phyloP scores from a whole-genome alignment of 2,113 vertebrate species.

The Clarias macrocephalus region DNA sequence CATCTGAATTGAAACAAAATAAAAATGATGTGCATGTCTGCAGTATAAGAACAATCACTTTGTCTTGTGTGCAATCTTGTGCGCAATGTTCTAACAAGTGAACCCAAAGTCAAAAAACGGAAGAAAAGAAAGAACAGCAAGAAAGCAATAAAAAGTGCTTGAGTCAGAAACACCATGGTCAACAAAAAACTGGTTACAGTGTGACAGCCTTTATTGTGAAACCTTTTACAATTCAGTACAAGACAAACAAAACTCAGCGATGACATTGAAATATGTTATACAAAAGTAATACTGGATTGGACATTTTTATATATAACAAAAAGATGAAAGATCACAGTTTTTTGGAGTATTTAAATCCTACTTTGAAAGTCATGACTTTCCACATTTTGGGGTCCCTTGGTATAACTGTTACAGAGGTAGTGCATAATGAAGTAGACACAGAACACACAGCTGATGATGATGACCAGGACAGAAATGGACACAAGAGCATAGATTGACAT shows the following conservation, averaged over 20 bases:
- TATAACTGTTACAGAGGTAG: conserved; percentile 50
- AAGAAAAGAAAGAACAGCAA: background rate
- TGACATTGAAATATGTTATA: background rate
- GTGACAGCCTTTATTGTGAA: background rate
- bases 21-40: conserved; percentile 15
- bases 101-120: background rate
- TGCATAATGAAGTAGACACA: conserved; percentile 56
- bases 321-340: background rate
- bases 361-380: background rate
- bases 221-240: background rate
- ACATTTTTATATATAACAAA: background rate
- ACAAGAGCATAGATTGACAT: conserved; percentile 64
- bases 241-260: background rate
- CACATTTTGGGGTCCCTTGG: background rate
- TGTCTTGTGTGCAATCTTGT: background rate
- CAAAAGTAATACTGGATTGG: background rate
- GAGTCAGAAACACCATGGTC: conserved; percentile 54
- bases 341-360: background rate
- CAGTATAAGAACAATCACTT: background rate
- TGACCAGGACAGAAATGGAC: conserved; percentile 54
- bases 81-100: background rate
- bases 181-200: conserved; percentile 2
- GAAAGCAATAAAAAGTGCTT: conserved; percentile 33
- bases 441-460: conserved; percentile 53
- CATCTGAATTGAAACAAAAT: background rate